Conservation (phyloP, 1,140 invertebrate species). For the Microplitis mediator region DNA sequence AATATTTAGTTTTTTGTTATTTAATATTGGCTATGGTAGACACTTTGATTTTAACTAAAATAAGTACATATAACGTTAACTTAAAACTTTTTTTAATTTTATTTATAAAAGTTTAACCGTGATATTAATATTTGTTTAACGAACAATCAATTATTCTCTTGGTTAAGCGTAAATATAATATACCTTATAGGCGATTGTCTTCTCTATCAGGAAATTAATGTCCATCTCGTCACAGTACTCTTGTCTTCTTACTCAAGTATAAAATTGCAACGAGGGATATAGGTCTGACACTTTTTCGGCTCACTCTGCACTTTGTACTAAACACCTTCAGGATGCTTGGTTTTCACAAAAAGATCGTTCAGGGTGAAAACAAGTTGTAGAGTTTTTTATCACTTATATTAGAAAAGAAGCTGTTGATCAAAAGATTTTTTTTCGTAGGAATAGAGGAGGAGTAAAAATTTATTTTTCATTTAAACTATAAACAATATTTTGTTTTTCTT, state of each 20-base stretch:
- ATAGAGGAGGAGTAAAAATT: neutral
- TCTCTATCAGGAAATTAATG: neutral
- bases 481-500: too few species aligned
- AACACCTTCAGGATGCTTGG: conserved; percentile 2
- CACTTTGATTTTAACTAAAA: too few species aligned
- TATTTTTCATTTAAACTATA: neutral
- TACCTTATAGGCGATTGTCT: conserved; percentile 21
- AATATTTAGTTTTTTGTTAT: too few species aligned
- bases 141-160: conserved; percentile 36
- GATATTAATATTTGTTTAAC: conserved; percentile 10
- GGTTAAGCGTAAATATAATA: conserved; percentile 28
- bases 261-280: conserved; percentile 27
- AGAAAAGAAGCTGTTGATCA: neutral
- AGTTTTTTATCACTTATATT: conserved; percentile 5
- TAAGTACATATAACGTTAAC: too few species aligned
- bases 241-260: conserved; percentile 30
- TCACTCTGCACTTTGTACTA: conserved; percentile 26
- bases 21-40: too few species aligned
- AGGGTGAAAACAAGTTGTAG: conserved; percentile 15
- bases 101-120: neutral
- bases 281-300: neutral
- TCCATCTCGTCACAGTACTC: neutral
- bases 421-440: neutral
- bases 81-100: neutral
- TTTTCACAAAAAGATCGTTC: conserved; percentile 6